Evolutionary conservation across 2,113 vertebrate genomes (phyloP), one percentile per base, ranked within the genome.

Genomic region (Illadopsis cleaveri): DNA sequence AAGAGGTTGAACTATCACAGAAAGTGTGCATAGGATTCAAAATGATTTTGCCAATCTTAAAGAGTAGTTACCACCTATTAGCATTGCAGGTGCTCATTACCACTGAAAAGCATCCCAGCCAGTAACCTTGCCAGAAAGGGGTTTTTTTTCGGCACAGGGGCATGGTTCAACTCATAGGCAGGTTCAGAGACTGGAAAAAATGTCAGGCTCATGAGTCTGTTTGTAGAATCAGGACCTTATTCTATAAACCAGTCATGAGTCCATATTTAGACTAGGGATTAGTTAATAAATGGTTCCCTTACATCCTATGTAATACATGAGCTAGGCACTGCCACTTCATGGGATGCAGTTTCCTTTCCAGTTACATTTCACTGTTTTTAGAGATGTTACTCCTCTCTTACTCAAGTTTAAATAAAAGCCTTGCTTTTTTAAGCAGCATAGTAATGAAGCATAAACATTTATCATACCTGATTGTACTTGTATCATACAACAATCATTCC

Each of bases 401-500:
- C 5, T 2, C 31, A 37, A 31, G 28, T 25, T 71, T 47, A 79
- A 70, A 45, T 11, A 78, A 33, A 8, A 83, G 10, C 19, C 22
- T 38, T 76, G 6, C 4, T 60, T 93, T 82, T 50, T 76, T 25
- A 60, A 92, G 60, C 13, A 56, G 21, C 7, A 50, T 6, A 42
- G 12, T 17, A 89, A 61, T 27, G 30, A 84, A 66, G 17, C 6
- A 58, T 18, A 45, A 51, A 38, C 2, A 27, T 92, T 61, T 30
- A 33, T 66, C 14, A 17, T 33, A 38, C 10, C 27, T 57, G 33
- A 80, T 23, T 27, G 16, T n/a, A 48, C 17, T 54, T 75, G 25
- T 11, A n/a, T 7, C 0, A 0, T 47, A 37, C 27, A 37, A 15
- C 10, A 64, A 33, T 33, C 31, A 68, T 47, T 66, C 48, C 60